These are phyloP conservation scores for Scophthalmus maximus DNA, from an alignment of 2,113 vertebrate species.

Conservation along the genomic window DNA sequence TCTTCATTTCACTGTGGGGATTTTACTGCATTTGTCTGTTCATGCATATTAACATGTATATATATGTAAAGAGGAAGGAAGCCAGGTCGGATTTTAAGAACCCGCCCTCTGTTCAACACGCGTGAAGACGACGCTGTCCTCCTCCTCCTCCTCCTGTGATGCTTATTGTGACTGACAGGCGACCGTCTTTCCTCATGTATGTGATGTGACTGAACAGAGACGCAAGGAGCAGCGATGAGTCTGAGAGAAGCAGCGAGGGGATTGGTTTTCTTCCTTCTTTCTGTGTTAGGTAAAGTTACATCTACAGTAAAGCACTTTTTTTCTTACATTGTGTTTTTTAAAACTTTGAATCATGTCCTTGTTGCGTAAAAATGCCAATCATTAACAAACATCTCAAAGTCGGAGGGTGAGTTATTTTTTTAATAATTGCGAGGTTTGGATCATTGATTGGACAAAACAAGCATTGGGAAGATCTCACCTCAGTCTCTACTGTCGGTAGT, in stretches of 20 bases:
- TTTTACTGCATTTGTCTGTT: neutral
- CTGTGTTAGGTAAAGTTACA: constrained; percentile 23
- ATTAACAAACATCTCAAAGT: no score
- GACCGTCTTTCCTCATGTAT: neutral
- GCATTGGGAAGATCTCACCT: neutral
- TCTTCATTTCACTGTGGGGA: neutral
- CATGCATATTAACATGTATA: neutral
- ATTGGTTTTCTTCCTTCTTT: constrained; percentile 16
- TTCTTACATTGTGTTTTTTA: neutral
- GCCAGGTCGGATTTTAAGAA: no score
- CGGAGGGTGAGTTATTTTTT: no score
- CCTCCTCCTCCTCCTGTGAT: no score
- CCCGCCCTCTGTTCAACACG: no score
- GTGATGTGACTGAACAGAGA: neutral
- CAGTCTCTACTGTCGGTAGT: neutral
- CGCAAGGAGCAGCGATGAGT: constrained; percentile 13
- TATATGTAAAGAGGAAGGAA: neutral
- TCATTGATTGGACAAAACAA: neutral
- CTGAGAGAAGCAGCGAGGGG: neutral
- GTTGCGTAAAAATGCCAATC: no score
- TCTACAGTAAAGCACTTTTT: neutral
- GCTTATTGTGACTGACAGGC: neutral
- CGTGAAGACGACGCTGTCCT: neutral
- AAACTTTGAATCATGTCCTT: neutral
- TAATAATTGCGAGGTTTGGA: neutral